These are phyloP conservation scores for Agrotis clavis DNA, from an alignment of 2,888 invertebrate species.

Conservation along the genomic window DNA sequence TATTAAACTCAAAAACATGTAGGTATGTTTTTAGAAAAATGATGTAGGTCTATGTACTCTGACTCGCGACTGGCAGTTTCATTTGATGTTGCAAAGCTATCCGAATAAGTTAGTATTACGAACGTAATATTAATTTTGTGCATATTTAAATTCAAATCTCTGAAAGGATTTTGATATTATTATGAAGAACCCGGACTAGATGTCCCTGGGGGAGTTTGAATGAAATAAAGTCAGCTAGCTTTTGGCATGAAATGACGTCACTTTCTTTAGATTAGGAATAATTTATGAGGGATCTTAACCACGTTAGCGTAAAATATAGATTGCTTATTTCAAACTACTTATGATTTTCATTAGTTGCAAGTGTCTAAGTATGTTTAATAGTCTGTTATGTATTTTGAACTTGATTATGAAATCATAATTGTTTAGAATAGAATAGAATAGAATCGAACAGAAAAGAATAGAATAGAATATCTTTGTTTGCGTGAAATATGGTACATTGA, in stretches of 20 bases:
- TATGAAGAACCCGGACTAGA: neutral
- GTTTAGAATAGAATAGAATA: no score
- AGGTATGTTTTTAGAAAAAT: conserved; percentile 20
- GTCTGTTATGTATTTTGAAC: neutral
- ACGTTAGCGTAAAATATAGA: neutral
- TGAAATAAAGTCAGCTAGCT: conserved; percentile 8
- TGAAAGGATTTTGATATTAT: conserved; percentile 22
- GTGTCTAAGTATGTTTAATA: no score
- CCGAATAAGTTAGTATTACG: conserved; percentile 18
- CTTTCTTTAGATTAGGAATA: neutral
- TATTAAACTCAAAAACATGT: conserved; percentile 25
- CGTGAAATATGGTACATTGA: no score
- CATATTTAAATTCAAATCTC: conserved; percentile 22
- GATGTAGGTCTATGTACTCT: neutral
- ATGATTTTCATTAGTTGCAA: no score
- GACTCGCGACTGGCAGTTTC: conserved; percentile 13
- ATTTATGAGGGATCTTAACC: neutral
- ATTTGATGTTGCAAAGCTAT: conserved; percentile 35
- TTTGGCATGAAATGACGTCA: conserved; percentile 4
- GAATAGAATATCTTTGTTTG: no score
- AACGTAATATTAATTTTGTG: conserved; percentile 40
- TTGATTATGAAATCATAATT: neutral
- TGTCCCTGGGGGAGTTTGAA: conserved; percentile 4
- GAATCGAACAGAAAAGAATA: no score
- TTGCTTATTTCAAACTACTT: neutral